Evolutionary conservation across 1,140 invertebrate species (phyloP).

Genomic region (Phthorimaea operculella): DNA sequence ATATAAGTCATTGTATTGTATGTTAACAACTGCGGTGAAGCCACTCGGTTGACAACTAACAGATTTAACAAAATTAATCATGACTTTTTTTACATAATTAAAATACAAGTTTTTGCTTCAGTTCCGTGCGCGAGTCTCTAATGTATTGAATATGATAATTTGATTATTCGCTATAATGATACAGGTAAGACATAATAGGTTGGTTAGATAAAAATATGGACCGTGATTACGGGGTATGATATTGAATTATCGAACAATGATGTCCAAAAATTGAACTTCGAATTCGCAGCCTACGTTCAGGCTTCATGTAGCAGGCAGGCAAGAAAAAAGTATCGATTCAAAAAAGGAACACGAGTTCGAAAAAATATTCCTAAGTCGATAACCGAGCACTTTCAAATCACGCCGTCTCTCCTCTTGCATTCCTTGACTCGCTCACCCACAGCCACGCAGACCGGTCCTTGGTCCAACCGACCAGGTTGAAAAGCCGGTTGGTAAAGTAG

Average conservation of each 20-base stretch:
- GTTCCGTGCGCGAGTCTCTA: slow-evolving; percentile 13
- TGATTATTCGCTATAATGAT: slow-evolving; percentile 38
- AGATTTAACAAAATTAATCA: not conserved
- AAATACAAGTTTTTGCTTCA: not conserved
- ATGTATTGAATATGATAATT: slow-evolving; percentile 49
- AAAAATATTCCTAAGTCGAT: slow-evolving; percentile 38
- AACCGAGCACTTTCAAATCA: slow-evolving; percentile 58
- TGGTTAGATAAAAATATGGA: slow-evolving; percentile 25
- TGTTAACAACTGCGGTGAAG: not conserved
- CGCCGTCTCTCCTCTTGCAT: slow-evolving; percentile 54
- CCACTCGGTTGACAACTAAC: not conserved
- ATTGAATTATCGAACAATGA: slow-evolving; percentile 8
- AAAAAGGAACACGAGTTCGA: slow-evolving; percentile 14
- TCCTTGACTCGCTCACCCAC: slow-evolving; percentile 64
- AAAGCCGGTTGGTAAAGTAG: slow-evolving; percentile 28
- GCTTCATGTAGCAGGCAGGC: no score
- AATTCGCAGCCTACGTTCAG: not conserved
- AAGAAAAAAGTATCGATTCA: slow-evolving; percentile 10
- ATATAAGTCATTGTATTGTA: not conserved
- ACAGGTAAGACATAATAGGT: slow-evolving; percentile 14
- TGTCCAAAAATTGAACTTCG: not conserved
- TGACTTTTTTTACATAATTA: not conserved
- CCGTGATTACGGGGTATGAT: slow-evolving; percentile 46
- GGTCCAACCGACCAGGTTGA: slow-evolving; percentile 41
- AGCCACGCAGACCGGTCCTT: slow-evolving; percentile 50